Evolutionary conservation across 2,797 vertebrate genomes (phyloP), one percentile per base, ranked within the genome.

Genomic region (Aulostomus chinensis): DNA sequence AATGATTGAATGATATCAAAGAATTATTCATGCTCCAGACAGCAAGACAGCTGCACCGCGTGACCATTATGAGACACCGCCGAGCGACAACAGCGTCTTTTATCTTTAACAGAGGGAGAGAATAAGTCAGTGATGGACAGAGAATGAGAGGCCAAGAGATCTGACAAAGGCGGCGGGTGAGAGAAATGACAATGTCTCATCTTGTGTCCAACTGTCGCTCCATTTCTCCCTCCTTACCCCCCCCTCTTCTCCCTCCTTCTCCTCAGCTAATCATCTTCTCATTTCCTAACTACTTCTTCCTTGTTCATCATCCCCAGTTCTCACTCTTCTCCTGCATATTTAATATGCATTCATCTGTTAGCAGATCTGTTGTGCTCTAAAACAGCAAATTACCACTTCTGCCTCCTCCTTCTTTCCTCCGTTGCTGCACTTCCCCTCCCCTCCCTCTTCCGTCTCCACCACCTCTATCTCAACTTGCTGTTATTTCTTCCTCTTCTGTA

Each of bases 301-400:
- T 24, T 47, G 42, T 37, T 46, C 30, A 16, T 32, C 15, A 11
- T 4, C 17, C 7, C 20, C 17, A 8, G 26, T 13, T 32, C 12
- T 10, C 30, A n/a, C 40, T 21, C 32, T 29, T 58, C 67, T 77
- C 59, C 28, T 82, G 38, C 81, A 84, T 86, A 84, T 83, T 88
- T 86, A 68, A 86, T 79, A 79, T 33, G 50, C 45, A 36, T 73
- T 79, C 73, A 78, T 85, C 76, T 74, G 52, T 14, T 68, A 60
- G 45, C 62, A 73, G 59, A 76, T 72, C 51, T 70, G 66, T 76
- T 80, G 58, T 78, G 73, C 77, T 80, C 59, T 64, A 66, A 61
- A 79, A 73, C 60, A 72, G 68, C 42, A 73, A 67, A 79, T 81
- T 58, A 84, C 63, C 71, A 80, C 70, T 71, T 70, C 73, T 54